These are phyloP conservation scores for Chamaedrilus cognettii DNA, from an alignment of 2,888 invertebrate species.

Conservation along the genomic window DNA sequence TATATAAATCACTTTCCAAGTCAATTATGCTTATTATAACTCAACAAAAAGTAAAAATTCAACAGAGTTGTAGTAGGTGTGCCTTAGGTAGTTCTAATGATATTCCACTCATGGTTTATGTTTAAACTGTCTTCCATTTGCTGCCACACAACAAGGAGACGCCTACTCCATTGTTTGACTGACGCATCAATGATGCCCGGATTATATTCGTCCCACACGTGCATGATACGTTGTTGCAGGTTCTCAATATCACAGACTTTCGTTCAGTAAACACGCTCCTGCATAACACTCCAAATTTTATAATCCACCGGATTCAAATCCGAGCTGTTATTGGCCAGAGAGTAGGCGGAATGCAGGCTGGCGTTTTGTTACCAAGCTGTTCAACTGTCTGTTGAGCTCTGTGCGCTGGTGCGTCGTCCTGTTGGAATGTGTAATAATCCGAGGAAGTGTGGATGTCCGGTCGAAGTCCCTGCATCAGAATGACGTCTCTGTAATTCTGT, in stretches of 20 bases:
- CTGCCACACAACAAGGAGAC: not conserved
- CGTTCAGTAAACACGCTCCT: slow-evolving; percentile 9
- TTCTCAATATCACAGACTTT: slow-evolving; percentile 6
- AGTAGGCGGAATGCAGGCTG: slow-evolving; percentile 6
- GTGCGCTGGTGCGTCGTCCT: slow-evolving; percentile 13
- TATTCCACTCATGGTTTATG: not conserved
- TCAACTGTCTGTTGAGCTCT: slow-evolving; percentile 1
- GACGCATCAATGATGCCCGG: not conserved
- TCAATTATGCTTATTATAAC: not conserved
- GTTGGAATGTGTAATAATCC: slow-evolving; percentile 8
- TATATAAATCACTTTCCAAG: too few relatives aligned
- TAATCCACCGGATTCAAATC: slow-evolving; percentile 16
- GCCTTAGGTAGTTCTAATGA: not conserved
- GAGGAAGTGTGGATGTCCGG: slow-evolving; percentile 9
- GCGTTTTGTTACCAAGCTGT: slow-evolving; percentile 2
- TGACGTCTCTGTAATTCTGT: slow-evolving; percentile 2
- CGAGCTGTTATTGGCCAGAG: slow-evolving; percentile 12
- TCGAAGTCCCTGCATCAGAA: slow-evolving; percentile 2
- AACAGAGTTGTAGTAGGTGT: not conserved
- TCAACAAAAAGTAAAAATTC: not conserved
- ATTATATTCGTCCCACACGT: not conserved
- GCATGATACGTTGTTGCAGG: slow-evolving; percentile 4
- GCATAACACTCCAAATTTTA: slow-evolving; percentile 14
- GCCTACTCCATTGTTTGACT: not conserved
- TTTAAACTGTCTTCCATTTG: not conserved